Conservation (phyloP, 2,888 invertebrate genomes). For the Eupithecia abbreviata region DNA sequence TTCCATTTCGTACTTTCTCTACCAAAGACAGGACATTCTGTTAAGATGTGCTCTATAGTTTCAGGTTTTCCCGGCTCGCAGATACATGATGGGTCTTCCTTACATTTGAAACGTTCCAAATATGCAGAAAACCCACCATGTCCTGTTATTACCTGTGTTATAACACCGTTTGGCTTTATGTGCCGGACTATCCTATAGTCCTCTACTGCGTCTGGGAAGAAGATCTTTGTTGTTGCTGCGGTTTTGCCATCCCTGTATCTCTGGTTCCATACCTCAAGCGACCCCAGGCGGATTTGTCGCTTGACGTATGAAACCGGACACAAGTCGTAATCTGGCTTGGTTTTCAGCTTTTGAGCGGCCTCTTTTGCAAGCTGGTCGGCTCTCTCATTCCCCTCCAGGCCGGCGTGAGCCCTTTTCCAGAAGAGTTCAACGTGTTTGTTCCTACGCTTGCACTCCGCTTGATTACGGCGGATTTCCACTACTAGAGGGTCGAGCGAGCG, state of each 20-base stretch:
- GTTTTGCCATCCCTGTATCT: constrained; percentile 10
- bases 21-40: constrained; percentile 6
- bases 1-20: not conserved
- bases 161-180: not conserved
- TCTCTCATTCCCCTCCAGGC: constrained; percentile 23
- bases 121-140: constrained; percentile 16
- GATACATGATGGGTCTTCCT: constrained; percentile 19
- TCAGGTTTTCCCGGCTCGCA: constrained; percentile 2
- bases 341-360: constrained; percentile 16
- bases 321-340: not conserved
- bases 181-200: not conserved
- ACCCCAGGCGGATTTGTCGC: not conserved
- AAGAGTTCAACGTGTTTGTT: constrained; percentile 4
- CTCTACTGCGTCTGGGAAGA: constrained; percentile 23
- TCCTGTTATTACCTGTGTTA: constrained; percentile 6
- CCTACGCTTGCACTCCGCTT: not conserved
- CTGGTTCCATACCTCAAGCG: constrained; percentile 18
- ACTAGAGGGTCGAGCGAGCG: constrained; percentile 18
- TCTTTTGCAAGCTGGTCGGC: constrained; percentile 28
- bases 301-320: constrained; percentile 25
- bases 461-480: not conserved
- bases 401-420: constrained; percentile 30
- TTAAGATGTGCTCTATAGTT: not conserved
- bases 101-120: constrained; percentile 8
- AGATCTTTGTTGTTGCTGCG: not conserved